Evolutionary conservation across 1,140 invertebrate species (phyloP), one percentile per base, ranked within the genome.

Genomic region (Drosophila mayri): DNA sequence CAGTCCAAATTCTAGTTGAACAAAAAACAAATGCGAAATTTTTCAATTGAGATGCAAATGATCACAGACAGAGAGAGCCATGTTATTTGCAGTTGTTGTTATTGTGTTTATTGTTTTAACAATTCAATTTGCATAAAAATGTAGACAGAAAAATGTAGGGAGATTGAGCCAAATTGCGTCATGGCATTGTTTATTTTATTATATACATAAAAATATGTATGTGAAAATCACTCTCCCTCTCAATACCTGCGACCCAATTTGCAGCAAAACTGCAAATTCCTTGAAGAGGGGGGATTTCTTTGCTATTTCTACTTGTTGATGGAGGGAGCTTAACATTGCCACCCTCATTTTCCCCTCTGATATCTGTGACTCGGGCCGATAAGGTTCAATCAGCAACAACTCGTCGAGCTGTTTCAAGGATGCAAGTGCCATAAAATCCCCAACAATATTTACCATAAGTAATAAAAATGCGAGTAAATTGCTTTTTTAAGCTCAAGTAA

Each of bases 1-100:
- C 47, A 40, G 66, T 71, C 50, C 52, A 25, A 25, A 71, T 59
- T 72, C 52, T 72, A 49, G 18, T 8, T 46, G 22, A 44, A 25
- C 3, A 58, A 63, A 68, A 52, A 49, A 32, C 46, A 30, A 41
- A 30, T 54, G 28, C 66, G 28, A 66, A 76, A 2, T 40, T 73
- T 75, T 60, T 76, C 67, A 80, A 81, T 90, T 90, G 76, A 70
- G 59, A 88, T 88, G 80, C 84, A 88, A 88, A 90, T 86, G 67
- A 62, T 54, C 59, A 66, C 25, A 59, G 44, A 68, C 30, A 59
- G 57, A 47, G 50, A 59, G 57, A 47, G 50, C 41, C 35, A 47
- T 58, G 50, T 71, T 71, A 46, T 70, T 58, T 71, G 66, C 63
- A 37, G 66, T 67, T 43, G 49, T 61, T 84, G 54, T 65, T 82